Percentiles rank a stretch among this genome's conserved stretches.
These are phyloP conservation scores for Volucella inanis DNA, from an alignment of 2,888 invertebrate species.

Conservation along the genomic window DNA sequence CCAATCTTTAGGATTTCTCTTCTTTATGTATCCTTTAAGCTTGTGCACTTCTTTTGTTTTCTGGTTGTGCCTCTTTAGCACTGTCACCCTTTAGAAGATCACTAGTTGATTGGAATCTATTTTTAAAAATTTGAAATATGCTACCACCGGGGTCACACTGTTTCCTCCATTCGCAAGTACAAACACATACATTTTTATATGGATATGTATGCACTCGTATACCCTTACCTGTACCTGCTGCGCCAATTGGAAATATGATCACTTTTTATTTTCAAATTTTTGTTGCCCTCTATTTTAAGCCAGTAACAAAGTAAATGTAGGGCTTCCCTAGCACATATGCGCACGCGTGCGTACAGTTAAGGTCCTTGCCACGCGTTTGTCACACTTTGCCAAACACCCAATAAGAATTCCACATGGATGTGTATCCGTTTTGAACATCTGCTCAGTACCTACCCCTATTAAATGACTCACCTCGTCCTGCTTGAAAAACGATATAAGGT, in stretches of 20 bases:
- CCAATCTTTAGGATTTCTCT: too few species aligned
- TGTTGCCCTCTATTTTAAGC: constrained; percentile 4
- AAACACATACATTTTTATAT: too few species aligned
- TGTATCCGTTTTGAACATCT: constrained; percentile 51
- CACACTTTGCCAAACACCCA: constrained; percentile 41
- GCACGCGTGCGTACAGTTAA: constrained; percentile 52
- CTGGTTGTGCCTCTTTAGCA: too few species aligned
- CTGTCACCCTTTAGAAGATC: too few species aligned
- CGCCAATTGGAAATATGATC: constrained; percentile 68
- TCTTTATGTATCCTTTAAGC: too few species aligned
- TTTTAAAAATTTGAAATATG: too few species aligned
- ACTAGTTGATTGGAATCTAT: too few species aligned
- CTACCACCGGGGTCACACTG: too few species aligned
- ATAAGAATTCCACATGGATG: constrained; percentile 15
- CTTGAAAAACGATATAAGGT: constrained; percentile 28
- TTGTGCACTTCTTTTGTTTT: too few species aligned
- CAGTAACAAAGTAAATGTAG: constrained; percentile 44
- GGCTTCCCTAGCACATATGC: constrained; percentile 54
- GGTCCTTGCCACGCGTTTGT: constrained; percentile 65
- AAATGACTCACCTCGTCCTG: not conserved
- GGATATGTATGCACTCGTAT: too few species aligned
- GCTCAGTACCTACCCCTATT: constrained; percentile 7
- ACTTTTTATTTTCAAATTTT: constrained; percentile 13
- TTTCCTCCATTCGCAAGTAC: too few species aligned
- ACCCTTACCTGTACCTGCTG: constrained; percentile 36